phyloP scores from a whole-genome alignment of 2,113 vertebrate species.

The Caretta caretta region DNA sequence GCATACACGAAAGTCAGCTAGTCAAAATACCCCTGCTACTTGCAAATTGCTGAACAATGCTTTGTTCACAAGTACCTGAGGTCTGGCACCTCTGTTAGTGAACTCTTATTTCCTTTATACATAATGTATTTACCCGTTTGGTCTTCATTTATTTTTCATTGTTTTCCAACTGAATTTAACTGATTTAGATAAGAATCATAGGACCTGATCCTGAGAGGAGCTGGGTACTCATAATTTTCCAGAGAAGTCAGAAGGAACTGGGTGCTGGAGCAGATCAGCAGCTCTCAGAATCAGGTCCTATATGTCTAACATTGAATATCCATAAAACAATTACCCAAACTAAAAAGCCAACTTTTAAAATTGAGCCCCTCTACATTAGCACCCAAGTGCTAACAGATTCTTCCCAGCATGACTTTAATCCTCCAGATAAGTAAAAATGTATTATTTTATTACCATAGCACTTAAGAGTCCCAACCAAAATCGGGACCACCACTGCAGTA shows the following conservation, averaged over 20 bases:
- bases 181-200: neutral
- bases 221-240: neutral
- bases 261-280: neutral
- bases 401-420: neutral
- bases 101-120: neutral
- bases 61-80: neutral
- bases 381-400: neutral
- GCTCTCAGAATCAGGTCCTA: neutral
- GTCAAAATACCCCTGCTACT: neutral
- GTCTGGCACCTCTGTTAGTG: neutral
- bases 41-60: neutral
- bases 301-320: neutral
- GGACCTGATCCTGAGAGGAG: neutral
- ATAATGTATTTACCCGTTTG: neutral
- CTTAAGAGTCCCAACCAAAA: neutral
- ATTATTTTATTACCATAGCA: neutral
- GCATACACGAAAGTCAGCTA: neutral
- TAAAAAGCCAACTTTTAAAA: neutral
- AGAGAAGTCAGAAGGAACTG: neutral
- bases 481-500: neutral
- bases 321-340: neutral
- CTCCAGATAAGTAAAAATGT: neutral
- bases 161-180: neutral
- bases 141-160: fast-evolving
- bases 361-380: neutral